phyloP scores from a whole-genome alignment of 1,140 invertebrate genomes.

The Hestina assimilis region DNA sequence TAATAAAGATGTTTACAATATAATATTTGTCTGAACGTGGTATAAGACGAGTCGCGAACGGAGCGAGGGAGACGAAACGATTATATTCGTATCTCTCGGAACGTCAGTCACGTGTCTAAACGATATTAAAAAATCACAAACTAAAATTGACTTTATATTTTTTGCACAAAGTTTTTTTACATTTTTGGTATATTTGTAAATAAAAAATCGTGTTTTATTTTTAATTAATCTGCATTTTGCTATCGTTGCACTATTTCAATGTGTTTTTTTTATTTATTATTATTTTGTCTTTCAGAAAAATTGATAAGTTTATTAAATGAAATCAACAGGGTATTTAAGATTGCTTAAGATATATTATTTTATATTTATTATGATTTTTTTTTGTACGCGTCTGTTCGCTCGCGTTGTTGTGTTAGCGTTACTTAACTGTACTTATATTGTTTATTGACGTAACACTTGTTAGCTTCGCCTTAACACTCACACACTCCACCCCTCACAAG shows the following conservation, averaged over 20 bases:
- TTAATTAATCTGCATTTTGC: background rate
- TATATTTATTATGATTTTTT: conserved; percentile 68
- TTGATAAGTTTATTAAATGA: conserved; percentile 56
- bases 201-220: background rate
- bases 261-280: conserved; percentile 42
- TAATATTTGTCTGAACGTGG: too few species aligned
- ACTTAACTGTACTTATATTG: conserved; percentile 37
- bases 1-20: too few species aligned
- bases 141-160: too few species aligned
- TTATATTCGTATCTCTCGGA: too few species aligned
- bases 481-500: background rate
- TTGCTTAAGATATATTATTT: conserved; percentile 75
- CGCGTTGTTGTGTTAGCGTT: conserved; percentile 44
- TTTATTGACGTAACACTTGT: conserved; percentile 24
- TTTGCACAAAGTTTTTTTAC: conserved; percentile 2
- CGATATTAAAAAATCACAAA: too few species aligned
- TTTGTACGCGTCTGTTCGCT: conserved; percentile 38
- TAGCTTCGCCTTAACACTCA: conserved; percentile 17
- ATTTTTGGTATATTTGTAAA: background rate
- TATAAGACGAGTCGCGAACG: too few species aligned
- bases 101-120: too few species aligned
- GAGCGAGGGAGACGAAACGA: too few species aligned
- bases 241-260: conserved; percentile 33
- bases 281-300: conserved; percentile 44
- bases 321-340: conserved; percentile 78